Evolutionary conservation across 2,888 invertebrate species (phyloP).

Genomic region (Plebejus argus): DNA sequence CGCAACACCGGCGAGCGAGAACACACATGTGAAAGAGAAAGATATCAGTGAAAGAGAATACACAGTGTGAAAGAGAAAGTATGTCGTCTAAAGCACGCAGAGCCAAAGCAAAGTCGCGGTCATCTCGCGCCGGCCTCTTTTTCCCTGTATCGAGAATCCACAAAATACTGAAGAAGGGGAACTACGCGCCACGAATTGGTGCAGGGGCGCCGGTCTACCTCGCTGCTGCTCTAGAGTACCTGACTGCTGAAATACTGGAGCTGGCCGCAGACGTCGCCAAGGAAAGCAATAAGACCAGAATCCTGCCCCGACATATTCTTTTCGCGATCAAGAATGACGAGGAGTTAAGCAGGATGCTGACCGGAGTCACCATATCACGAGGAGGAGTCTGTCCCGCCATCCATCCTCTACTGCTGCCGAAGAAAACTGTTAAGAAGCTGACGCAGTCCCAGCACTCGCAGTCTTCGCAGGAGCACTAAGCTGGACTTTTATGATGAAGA

Average conservation of each 20-base stretch:
- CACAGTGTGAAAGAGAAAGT: conserved; percentile 25
- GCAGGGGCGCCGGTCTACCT: conserved; percentile 77
- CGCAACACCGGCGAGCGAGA: neutral
- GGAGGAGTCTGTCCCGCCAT: conserved; percentile 61
- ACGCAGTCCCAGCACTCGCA: conserved; percentile 34
- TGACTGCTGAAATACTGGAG: conserved; percentile 85
- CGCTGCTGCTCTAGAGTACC: conserved; percentile 82
- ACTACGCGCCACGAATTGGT: conserved; percentile 81
- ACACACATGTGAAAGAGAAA: conserved; percentile 25
- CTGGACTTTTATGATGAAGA: neutral
- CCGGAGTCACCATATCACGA: conserved; percentile 56
- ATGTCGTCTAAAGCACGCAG: conserved; percentile 49
- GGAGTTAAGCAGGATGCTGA: conserved; percentile 57
- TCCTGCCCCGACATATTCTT: conserved; percentile 57
- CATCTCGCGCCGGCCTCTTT: conserved; percentile 74
- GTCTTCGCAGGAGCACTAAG: conserved; percentile 18
- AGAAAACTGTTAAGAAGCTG: conserved; percentile 54
- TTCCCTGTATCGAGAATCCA: conserved; percentile 81
- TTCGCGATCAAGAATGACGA: conserved; percentile 63
- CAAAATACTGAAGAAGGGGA: conserved; percentile 80
- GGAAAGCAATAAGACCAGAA: conserved; percentile 84
- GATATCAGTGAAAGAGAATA: conserved; percentile 39
- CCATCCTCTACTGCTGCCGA: conserved; percentile 56
- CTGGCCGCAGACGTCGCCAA: conserved; percentile 82
- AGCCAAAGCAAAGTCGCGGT: conserved; percentile 55